Base-by-base conservation (phyloP, 2,888 invertebrate species). In the Thereva unica region DNA sequence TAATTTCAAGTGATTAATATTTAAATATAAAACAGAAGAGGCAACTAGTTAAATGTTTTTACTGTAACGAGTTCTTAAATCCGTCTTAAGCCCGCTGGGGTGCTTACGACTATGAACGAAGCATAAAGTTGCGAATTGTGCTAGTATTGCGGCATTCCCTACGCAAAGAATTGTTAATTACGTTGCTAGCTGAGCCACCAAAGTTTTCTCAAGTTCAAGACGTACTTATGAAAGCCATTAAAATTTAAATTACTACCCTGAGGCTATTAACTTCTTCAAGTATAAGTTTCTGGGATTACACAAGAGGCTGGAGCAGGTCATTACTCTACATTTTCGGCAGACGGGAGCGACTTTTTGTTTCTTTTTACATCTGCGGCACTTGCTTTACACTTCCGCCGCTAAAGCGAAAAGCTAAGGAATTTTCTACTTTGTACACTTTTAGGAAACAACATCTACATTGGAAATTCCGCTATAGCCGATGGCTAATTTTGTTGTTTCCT, bases 201-300 rank as follows among this genome's bases (percentile, higher is more conserved):
- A 41, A 64, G 64, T 64, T 53, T 50, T 64, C 53, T 57, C 67
- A 57, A 50, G 55, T 42, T 64, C 49, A 65, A 67, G 66, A 34
- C 56, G 66, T 59, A 53, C 52, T 57, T 59, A 59, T 59, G 50
- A 45, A 59, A 45, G 38, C 50, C 56, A 64, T 64, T 64, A 64
- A 64, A 64, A 64, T 64, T 64, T 64, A 64, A 64, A 64, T 64
- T 64, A 64, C 64, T 64, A 53, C 23, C 64, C 64, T 53, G 53
- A 38, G 64, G 64, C 53, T 64, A 64, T 64, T 64, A 64, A 64
- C 64, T 64, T 64, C 44, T 23, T 53, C 61, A 41, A 64, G 64
- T 64, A 40, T 64, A 64, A 64, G 52, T 52, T 63, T 59, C 49
- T 7, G 53, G 53, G 64, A 53, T 52, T 64, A 53, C 53, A 37